phyloP scores from a whole-genome alignment of 2,888 invertebrate genomes.

The Formica aserva region DNA sequence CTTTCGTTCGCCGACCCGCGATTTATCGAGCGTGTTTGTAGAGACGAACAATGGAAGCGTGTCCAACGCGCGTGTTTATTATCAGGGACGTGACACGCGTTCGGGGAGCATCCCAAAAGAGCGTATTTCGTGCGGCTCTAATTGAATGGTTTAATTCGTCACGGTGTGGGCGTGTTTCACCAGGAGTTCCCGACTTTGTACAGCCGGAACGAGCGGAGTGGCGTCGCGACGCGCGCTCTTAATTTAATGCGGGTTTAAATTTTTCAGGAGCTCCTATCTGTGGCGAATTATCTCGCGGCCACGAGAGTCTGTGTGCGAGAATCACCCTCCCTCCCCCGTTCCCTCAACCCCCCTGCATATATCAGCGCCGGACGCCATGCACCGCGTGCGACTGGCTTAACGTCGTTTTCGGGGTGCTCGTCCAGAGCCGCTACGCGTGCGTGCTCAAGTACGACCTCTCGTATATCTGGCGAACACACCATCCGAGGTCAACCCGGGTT shows the following conservation, averaged over 20 bases:
- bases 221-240: constrained; percentile 27
- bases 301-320: not conserved
- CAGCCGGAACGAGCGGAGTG: not conserved
- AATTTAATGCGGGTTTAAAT: constrained; percentile 48
- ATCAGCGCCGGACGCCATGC: constrained; percentile 21
- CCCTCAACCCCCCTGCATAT: not conserved
- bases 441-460: constrained; percentile 37
- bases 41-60: not conserved
- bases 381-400: constrained; percentile 20
- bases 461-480: constrained; percentile 7
- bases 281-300: constrained; percentile 37
- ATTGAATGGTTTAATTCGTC: constrained; percentile 52
- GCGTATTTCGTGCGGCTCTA: constrained; percentile 40
- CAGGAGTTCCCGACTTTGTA: not conserved
- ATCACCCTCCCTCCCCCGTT: too few species aligned
- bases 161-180: constrained; percentile 23
- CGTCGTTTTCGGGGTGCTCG: constrained; percentile 35
- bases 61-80: constrained; percentile 30
- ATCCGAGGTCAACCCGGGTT: constrained; percentile 15
- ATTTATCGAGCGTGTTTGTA: not conserved
- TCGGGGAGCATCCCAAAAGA: constrained; percentile 5
- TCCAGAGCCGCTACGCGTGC: constrained; percentile 42
- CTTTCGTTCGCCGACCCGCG: not conserved
- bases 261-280: constrained; percentile 27
- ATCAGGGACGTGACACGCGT: constrained; percentile 6